These are phyloP conservation scores for Distichodus sexfasciatus DNA, from an alignment of 2,797 vertebrate species.

Conservation along the genomic window DNA sequence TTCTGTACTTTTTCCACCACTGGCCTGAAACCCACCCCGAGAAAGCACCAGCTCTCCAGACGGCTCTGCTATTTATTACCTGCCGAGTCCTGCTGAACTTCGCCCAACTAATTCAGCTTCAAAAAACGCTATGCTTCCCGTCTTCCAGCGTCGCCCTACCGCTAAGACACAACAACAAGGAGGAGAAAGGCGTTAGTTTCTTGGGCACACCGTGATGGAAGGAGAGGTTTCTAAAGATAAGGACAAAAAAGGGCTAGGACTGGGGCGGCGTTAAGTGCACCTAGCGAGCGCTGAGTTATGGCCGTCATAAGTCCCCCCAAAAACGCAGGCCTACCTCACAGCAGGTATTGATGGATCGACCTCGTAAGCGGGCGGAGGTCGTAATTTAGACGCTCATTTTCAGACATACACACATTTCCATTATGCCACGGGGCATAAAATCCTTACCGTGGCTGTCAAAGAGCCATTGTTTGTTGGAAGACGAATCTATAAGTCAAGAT, in stretches of 20 bases:
- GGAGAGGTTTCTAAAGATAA: neutral
- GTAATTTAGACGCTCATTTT: slow-evolving; percentile 12
- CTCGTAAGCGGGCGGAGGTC: slow-evolving; percentile 9
- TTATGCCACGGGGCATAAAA: slow-evolving; percentile 4
- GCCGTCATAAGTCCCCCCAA: neutral
- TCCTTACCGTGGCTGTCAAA: slow-evolving; percentile 9
- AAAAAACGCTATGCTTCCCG: too few relatives aligned
- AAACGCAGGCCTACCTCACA: slow-evolving; percentile 12
- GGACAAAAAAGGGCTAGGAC: neutral
- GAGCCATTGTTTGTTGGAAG: neutral
- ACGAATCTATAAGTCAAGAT: neutral
- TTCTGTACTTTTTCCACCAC: too few relatives aligned
- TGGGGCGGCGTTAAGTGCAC: neutral
- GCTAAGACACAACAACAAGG: neutral
- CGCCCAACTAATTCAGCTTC: neutral
- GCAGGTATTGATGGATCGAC: neutral
- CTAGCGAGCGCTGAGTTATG: slow-evolving; percentile 6
- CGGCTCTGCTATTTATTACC: too few relatives aligned
- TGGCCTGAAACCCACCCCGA: too few relatives aligned
- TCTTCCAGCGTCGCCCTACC: neutral
- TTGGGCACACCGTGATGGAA: neutral
- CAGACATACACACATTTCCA: slow-evolving; percentile 3
- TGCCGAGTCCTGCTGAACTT: neutral
- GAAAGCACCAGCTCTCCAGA: too few relatives aligned
- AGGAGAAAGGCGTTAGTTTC: neutral